A percentile compares a stretch with the other conserved stretches of the same genome.
phyloP scores from a whole-genome alignment of 2,113 vertebrate genomes.

The Pleuronectes platessa region DNA sequence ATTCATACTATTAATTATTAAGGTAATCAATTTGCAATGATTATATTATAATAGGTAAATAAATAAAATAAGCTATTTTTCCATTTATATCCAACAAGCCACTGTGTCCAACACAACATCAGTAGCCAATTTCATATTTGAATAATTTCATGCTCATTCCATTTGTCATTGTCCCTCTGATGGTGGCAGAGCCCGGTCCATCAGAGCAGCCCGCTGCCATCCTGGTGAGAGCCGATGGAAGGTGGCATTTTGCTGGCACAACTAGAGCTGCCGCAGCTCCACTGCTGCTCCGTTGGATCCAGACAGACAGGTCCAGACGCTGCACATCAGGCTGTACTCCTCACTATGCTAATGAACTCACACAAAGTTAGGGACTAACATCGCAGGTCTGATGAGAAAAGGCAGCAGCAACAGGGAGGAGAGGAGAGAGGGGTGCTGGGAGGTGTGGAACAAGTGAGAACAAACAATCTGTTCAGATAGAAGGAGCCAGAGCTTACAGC shows the following conservation, averaged over 20 bases:
- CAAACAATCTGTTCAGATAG: neutral
- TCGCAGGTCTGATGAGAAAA: slow-evolving; percentile 17
- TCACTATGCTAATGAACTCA: slow-evolving; percentile 56
- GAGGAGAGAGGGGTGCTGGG: neutral
- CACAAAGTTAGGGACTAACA: slow-evolving; percentile 31
- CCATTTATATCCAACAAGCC: slow-evolving; percentile 22
- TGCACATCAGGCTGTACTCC: slow-evolving; percentile 59
- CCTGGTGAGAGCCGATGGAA: slow-evolving; percentile 41
- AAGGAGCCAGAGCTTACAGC: neutral
- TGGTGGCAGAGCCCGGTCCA: neutral
- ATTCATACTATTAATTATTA: neutral
- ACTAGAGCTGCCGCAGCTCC: slow-evolving; percentile 30
- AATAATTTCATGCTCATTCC: neutral
- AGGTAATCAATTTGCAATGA: slow-evolving; percentile 15
- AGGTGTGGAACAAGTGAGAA: no score
- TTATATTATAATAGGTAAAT: neutral
- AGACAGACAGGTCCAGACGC: slow-evolving; percentile 57
- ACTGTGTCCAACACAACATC: slow-evolving; percentile 4
- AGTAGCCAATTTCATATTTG: slow-evolving; percentile 37
- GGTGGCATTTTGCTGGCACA: slow-evolving; percentile 60
- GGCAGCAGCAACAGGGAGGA: neutral
- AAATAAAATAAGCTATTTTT: neutral
- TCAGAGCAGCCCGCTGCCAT: neutral
- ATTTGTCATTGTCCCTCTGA: no score
- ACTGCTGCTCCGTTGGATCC: slow-evolving; percentile 35